Evolutionary conservation across 2,113 vertebrate species (phyloP).

Genomic region (Genyomyrus donnyi): DNA sequence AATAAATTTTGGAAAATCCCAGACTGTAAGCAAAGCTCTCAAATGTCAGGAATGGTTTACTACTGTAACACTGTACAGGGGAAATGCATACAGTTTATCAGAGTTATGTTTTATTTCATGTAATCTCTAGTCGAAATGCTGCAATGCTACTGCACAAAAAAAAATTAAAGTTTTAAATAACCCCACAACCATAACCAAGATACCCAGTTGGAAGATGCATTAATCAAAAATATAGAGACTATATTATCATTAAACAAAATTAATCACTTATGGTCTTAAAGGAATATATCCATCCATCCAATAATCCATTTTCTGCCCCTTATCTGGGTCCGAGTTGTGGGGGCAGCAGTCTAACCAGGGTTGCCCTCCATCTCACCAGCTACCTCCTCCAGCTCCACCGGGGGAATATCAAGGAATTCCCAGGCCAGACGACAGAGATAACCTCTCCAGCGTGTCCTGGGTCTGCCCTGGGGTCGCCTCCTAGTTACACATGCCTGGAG

Average conservation of each 20-base stretch:
- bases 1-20: slow-evolving; percentile 5
- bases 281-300: not conserved
- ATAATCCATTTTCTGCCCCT: not conserved
- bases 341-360: not conserved
- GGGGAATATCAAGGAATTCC: not conserved
- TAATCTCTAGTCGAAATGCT: not conserved
- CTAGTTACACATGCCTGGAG: not conserved
- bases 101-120: not conserved
- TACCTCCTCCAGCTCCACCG: not conserved
- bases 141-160: not conserved
- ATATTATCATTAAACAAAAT: not conserved
- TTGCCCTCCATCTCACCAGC: not conserved
- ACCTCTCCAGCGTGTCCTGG: not conserved
- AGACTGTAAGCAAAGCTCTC: not conserved
- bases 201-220: not conserved
- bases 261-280: not conserved
- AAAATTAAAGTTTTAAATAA: not conserved
- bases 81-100: not conserved
- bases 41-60: not conserved
- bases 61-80: not conserved
- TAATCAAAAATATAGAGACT: not conserved
- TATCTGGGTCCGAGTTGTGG: not conserved
- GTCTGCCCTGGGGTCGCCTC: not conserved
- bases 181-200: not conserved
- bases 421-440: not conserved